Percentiles rank a stretch among this genome's conserved stretches.
Evolutionary conservation across 2,113 vertebrate genomes (phyloP).

Genomic region (Nanorana parkeri): DNA sequence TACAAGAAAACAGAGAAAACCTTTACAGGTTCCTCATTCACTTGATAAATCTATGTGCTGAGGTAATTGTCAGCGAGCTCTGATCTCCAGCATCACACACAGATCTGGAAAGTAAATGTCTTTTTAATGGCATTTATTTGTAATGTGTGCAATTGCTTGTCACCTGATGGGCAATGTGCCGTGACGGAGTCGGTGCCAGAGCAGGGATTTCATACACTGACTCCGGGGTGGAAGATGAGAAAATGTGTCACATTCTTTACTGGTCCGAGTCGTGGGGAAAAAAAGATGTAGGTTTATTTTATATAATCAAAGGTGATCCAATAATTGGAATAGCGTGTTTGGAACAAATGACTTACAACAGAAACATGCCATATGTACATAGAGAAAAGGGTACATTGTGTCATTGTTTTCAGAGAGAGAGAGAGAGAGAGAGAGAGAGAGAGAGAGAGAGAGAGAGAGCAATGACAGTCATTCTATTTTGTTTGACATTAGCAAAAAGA

Average conservation of each 20-base stretch:
- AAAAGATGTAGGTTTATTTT: too few species aligned
- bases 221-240: too few species aligned
- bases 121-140: slow-evolving; percentile 43
- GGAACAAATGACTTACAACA: too few species aligned
- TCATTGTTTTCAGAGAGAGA: not conserved
- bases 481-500: too few species aligned
- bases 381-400: not conserved
- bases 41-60: not conserved
- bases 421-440: slow-evolving; percentile 11
- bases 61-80: not conserved
- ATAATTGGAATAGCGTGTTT: too few species aligned
- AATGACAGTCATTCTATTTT: too few species aligned
- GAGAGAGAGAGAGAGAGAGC: too few species aligned
- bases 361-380: not conserved
- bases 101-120: slow-evolving; percentile 14
- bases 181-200: slow-evolving; percentile 1
- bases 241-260: too few species aligned
- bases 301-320: too few species aligned
- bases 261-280: too few species aligned
- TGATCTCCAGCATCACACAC: not conserved
- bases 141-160: slow-evolving; percentile 22
- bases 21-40: not conserved
- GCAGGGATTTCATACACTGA: not conserved
- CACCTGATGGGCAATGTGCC: slow-evolving; percentile 37
- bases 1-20: not conserved